A percentile compares a stretch with the other conserved stretches of the same genome.
phyloP scores from a whole-genome alignment of 2,113 vertebrate genomes.

The Alces alces region DNA sequence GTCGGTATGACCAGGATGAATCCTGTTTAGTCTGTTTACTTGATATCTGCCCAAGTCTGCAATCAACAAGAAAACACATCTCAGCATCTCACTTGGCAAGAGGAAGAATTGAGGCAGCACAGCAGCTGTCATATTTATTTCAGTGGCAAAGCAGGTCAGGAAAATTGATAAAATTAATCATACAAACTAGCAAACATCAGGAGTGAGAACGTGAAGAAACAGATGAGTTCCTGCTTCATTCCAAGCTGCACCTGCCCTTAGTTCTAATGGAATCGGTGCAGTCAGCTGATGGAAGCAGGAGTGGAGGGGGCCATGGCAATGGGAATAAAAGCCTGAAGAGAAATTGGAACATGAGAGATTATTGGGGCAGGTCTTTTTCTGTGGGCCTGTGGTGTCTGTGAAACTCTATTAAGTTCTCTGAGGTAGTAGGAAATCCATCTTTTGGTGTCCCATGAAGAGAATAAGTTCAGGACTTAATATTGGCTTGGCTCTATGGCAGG shows the following conservation, averaged over 20 bases:
- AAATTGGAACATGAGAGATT: slow-evolving; percentile 45
- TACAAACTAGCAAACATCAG: slow-evolving; percentile 83
- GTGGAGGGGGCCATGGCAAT: slow-evolving; percentile 46
- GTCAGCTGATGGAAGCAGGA: slow-evolving; percentile 73
- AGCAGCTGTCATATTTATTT: slow-evolving; percentile 85
- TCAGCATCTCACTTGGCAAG: slow-evolving; percentile 82
- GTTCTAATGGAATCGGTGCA: slow-evolving; percentile 77
- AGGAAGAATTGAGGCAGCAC: slow-evolving; percentile 80
- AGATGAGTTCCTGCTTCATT: slow-evolving; percentile 76
- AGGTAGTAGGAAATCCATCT: slow-evolving; percentile 47
- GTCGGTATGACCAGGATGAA: slow-evolving; percentile 75
- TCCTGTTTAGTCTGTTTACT: slow-evolving; percentile 80
- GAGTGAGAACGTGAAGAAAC: slow-evolving; percentile 74
- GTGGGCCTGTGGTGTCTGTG: not conserved
- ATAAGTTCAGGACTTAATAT: slow-evolving; percentile 46
- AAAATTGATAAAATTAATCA: slow-evolving; percentile 88
- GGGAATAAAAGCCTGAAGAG: slow-evolving; percentile 20
- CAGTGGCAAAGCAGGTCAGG: slow-evolving; percentile 85
- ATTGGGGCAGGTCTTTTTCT: slow-evolving; percentile 6
- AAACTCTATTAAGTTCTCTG: slow-evolving; percentile 49
- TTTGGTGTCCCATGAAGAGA: slow-evolving; percentile 39
- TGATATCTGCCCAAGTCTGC: slow-evolving; percentile 81
- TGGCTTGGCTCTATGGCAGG: slow-evolving; percentile 32
- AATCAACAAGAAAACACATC: slow-evolving; percentile 80
- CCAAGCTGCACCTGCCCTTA: slow-evolving; percentile 79